A percentile compares a stretch with the other conserved stretches of the same genome.
Evolutionary conservation across 1,140 invertebrate genomes (phyloP).

Genomic region (Drosophila equinoxialis): DNA sequence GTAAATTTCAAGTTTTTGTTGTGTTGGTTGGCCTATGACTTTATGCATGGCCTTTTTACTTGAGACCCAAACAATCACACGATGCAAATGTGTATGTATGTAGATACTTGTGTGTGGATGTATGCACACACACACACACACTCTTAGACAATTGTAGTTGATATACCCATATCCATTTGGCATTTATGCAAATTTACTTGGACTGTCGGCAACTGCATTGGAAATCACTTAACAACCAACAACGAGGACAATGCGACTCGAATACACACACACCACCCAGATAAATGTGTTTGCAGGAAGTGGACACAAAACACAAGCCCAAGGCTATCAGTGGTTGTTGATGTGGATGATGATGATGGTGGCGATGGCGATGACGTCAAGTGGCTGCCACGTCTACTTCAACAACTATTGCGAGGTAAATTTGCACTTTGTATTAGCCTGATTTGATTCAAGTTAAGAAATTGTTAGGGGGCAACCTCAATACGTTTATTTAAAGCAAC

Average conservation of each 20-base stretch:
- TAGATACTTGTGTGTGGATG: constrained; percentile 22
- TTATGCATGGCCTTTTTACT: constrained; percentile 25
- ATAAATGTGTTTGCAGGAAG: constrained; percentile 31
- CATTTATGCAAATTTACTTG: constrained; percentile 69
- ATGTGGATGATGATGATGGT: not conserved
- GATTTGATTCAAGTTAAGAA: constrained; percentile 26
- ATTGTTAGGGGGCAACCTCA: not conserved
- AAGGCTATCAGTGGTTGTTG: constrained; percentile 38
- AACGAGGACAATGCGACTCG: constrained; percentile 30
- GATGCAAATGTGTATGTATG: not conserved
- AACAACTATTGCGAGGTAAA: constrained; percentile 49
- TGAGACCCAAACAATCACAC: not conserved
- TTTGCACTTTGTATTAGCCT: constrained; percentile 61
- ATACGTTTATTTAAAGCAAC: constrained; percentile 1
- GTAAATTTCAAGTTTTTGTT: constrained; percentile 44
- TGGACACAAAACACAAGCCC: constrained; percentile 43
- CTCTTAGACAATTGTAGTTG: constrained; percentile 25
- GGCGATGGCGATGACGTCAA: constrained; percentile 17
- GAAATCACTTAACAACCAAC: constrained; percentile 66
- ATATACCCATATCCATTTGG: constrained; percentile 33
- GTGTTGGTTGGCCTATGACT: constrained; percentile 22
- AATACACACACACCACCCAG: constrained; percentile 17
- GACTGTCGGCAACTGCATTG: constrained; percentile 66
- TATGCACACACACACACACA: constrained; percentile 3
- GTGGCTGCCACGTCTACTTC: constrained; percentile 22